Percentiles rank a stretch among this genome's conserved stretches.
phyloP scores from a whole-genome alignment of 2,797 vertebrate genomes.

The Enoplosus armatus region DNA sequence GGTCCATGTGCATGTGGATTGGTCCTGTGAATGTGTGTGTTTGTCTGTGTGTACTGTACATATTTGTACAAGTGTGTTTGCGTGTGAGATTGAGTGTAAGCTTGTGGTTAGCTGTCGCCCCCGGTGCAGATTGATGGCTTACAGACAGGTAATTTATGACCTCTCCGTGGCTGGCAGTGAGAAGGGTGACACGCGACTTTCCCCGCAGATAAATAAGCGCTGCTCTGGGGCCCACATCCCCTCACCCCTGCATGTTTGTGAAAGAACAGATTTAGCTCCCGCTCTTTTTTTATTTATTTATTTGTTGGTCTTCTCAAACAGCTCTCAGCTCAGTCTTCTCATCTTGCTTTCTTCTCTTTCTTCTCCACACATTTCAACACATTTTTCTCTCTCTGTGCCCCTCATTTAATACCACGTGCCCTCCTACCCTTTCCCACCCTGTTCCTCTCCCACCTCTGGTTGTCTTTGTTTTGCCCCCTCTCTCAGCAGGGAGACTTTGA shows the following conservation, averaged over 20 bases:
- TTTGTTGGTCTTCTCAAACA: conserved; percentile 52
- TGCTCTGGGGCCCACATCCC: conserved; percentile 59
- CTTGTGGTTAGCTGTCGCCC: conserved; percentile 67
- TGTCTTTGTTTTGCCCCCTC: conserved; percentile 56
- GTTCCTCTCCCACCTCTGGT: conserved; percentile 32
- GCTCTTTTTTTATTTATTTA: conserved; percentile 30
- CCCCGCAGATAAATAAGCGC: conserved; percentile 80
- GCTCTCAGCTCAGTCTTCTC: conserved; percentile 20
- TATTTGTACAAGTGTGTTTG: conserved; percentile 64
- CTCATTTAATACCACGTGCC: conserved; percentile 23
- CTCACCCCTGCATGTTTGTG: conserved; percentile 68
- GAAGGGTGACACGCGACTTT: conserved; percentile 77
- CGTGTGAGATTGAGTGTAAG: conserved; percentile 57
- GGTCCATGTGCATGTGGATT: conserved; percentile 16
- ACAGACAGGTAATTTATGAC: conserved; percentile 85
- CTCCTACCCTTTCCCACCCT: conserved; percentile 8
- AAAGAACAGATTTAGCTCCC: conserved; percentile 57
- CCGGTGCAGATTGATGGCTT: conserved; percentile 78
- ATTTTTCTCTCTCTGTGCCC: background rate
- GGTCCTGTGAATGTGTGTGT: conserved; percentile 37
- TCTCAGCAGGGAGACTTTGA: conserved; percentile 70
- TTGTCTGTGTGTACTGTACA: conserved; percentile 46
- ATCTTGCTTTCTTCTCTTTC: conserved; percentile 15
- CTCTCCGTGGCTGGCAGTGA: conserved; percentile 72
- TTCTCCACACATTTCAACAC: background rate